phyloP scores from a whole-genome alignment of 2,113 vertebrate species.

The Aphyosemion australe region DNA sequence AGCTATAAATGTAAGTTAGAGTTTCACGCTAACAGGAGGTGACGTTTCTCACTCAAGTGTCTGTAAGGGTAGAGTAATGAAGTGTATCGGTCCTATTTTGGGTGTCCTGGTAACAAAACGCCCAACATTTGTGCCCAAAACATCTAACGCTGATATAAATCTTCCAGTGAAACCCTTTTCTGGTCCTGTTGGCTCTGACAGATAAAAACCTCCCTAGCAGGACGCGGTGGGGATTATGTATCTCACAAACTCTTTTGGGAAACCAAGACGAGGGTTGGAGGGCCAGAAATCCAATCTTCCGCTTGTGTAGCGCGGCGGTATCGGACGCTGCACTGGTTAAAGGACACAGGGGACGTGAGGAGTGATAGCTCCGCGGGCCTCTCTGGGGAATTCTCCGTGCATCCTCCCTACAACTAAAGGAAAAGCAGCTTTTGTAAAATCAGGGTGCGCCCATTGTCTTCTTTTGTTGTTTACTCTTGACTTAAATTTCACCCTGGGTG shows the following conservation, averaged over 20 bases:
- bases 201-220: conserved; percentile 32
- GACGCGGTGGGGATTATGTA: conserved; percentile 56
- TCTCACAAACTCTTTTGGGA: conserved; percentile 60
- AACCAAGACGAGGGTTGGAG: conserved; percentile 53
- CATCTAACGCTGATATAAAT: conserved; percentile 40
- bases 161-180: conserved; percentile 17
- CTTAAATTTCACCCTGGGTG: conserved; percentile 61
- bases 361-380: conserved; percentile 17
- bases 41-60: too few relatives aligned
- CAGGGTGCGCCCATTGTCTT: conserved; percentile 66
- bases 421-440: conserved; percentile 65
- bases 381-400: conserved; percentile 41
- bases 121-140: conserved; percentile 43
- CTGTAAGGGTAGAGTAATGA: neutral
- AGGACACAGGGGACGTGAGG: conserved; percentile 47
- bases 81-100: conserved; percentile 10
- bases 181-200: neutral
- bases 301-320: conserved; percentile 11
- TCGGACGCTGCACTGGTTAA: conserved; percentile 34
- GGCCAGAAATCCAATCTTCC: conserved; percentile 57
- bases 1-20: too few relatives aligned
- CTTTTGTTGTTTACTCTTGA: conserved; percentile 69
- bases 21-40: neutral
- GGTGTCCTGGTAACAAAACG: conserved; percentile 15
- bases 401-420: conserved; percentile 62